These are phyloP conservation scores for Yasuhikotakia modesta DNA, from an alignment of 2,797 vertebrate species.

Conservation along the genomic window DNA sequence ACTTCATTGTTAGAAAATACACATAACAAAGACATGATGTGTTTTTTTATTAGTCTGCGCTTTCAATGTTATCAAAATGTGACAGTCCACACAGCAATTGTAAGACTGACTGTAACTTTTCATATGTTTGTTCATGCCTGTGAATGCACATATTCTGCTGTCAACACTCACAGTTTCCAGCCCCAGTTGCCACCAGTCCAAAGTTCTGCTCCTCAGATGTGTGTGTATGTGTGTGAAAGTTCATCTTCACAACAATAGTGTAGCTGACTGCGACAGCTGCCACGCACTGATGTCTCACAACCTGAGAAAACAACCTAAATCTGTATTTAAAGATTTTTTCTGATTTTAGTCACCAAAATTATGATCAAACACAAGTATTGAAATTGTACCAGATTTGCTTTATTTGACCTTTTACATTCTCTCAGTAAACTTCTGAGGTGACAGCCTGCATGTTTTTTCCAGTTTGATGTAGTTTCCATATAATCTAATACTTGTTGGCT, in stretches of 20 bases:
- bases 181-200: constrained; percentile 58
- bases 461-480: background rate
- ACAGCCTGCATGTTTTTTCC: too few species aligned
- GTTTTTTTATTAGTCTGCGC: constrained; percentile 17
- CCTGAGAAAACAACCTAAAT: constrained; percentile 6
- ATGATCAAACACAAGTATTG: too few species aligned
- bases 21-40: constrained; percentile 5
- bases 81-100: background rate
- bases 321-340: background rate
- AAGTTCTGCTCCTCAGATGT: constrained; percentile 34
- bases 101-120: constrained; percentile 30
- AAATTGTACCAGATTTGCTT: too few species aligned
- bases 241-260: constrained; percentile 52
- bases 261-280: constrained; percentile 43
- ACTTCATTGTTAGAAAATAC: background rate
- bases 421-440: too few species aligned
- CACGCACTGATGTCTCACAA: constrained; percentile 35
- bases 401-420: too few species aligned
- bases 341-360: background rate
- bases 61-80: constrained; percentile 13
- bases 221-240: constrained; percentile 21
- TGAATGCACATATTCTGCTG: constrained; percentile 27
- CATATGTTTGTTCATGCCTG: constrained; percentile 26
- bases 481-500: background rate
- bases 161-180: constrained; percentile 16